Evolutionary conservation across 1,140 invertebrate species (phyloP).

Genomic region (silkworm (Bombyx mori)): ASM3026992v2 NC_085118.1:5443501-5444000

Average conservation of each 20-base stretch:
- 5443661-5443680: neutral
- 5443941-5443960: neutral
- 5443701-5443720: neutral
- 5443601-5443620: no score
- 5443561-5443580: no score
- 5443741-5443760: slow-evolving; percentile 40
- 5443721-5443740: slow-evolving; percentile 17
- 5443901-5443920: slow-evolving; percentile 2
- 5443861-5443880: slow-evolving; percentile 13
- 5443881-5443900: slow-evolving; percentile 1
- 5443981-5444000: no score
- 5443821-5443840: slow-evolving; percentile 38
- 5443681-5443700: no score
- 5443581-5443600: no score
- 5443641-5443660: slow-evolving; percentile 25
- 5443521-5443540: no score
- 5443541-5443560: no score
- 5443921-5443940: neutral
- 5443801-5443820: slow-evolving; percentile 37
- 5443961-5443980: no score
- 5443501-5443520: no score
- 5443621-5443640: no score
- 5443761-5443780: slow-evolving; percentile 50
- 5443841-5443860: slow-evolving; percentile 32
- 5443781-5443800: slow-evolving; percentile 46